A percentile compares a stretch with the other conserved stretches of the same genome.
These are phyloP conservation scores for Lagria hirta DNA, from an alignment of 2,888 invertebrate species.

Conservation along the genomic window DNA sequence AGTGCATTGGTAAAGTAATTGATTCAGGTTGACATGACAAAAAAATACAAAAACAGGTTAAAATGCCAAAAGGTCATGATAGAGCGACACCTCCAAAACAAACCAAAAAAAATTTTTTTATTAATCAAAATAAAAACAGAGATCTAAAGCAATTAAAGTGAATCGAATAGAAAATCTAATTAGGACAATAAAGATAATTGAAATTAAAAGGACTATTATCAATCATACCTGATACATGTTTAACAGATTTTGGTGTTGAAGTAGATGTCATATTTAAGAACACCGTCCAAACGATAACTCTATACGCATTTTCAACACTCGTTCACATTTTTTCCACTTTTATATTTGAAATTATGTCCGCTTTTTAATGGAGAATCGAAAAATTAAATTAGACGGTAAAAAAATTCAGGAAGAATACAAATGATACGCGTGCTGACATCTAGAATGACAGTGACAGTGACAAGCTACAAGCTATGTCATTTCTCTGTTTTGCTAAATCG, in stretches of 20 bases:
- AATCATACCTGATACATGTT: slow-evolving; percentile 54
- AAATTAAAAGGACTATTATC: slow-evolving; percentile 4
- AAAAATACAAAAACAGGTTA: slow-evolving; percentile 5
- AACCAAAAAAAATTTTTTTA: no score
- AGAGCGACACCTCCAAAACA: slow-evolving; percentile 7
- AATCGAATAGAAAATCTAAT: neutral
- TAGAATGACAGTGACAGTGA: slow-evolving; percentile 37
- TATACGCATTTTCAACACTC: slow-evolving; percentile 7
- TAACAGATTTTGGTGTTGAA: slow-evolving; percentile 54
- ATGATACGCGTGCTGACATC: slow-evolving; percentile 37
- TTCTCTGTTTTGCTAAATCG: no score
- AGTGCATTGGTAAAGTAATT: no score
- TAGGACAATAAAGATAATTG: no score
- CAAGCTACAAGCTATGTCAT: slow-evolving; percentile 23
- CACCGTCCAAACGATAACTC: slow-evolving; percentile 31
- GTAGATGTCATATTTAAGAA: slow-evolving; percentile 50
- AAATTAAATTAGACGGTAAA: slow-evolving; percentile 21
- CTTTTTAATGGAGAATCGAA: slow-evolving; percentile 5
- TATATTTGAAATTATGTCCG: slow-evolving; percentile 7
- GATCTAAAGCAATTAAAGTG: neutral
- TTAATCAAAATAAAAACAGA: no score
- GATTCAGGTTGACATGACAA: no score
- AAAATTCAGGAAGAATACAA: slow-evolving; percentile 16
- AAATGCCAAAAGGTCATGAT: slow-evolving; percentile 28
- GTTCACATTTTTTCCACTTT: slow-evolving; percentile 15